Percentiles rank a stretch among this genome's conserved stretches.
These are phyloP conservation scores for Galago senegalensis DNA, from an alignment of 2,797 vertebrate species.

Conservation along the genomic window DNA sequence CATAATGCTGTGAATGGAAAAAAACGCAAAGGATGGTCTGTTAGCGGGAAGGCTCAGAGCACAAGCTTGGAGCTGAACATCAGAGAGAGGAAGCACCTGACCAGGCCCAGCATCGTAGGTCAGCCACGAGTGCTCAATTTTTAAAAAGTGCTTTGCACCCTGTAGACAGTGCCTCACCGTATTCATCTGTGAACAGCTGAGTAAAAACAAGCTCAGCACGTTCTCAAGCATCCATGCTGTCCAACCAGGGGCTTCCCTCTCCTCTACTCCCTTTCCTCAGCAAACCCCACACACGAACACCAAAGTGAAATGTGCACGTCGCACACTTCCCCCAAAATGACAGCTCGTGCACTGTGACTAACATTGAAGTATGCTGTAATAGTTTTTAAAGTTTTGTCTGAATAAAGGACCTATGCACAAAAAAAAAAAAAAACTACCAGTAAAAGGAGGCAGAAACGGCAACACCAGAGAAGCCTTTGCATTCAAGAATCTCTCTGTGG, in stretches of 20 bases:
- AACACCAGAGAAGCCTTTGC: background rate
- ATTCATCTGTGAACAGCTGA: background rate
- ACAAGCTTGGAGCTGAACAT: background rate
- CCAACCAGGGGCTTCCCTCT: background rate
- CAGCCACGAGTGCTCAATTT: background rate
- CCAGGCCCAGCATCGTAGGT: background rate
- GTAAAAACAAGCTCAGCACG: background rate
- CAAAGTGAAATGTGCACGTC: background rate
- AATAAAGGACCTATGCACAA: background rate
- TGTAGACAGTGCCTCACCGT: background rate
- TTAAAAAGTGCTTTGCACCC: background rate
- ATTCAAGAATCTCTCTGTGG: conserved; percentile 17
- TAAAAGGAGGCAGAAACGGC: background rate
- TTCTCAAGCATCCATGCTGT: background rate
- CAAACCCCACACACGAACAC: background rate
- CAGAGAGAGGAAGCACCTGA: conserved; percentile 17
- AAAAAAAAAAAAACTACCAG: background rate
- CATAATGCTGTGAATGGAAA: background rate
- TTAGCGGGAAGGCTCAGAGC: background rate
- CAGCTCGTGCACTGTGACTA: background rate
- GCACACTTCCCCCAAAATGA: background rate
- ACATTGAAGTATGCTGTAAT: background rate
- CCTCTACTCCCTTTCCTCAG: background rate
- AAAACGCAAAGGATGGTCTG: background rate
- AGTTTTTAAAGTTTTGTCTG: background rate